Evolutionary conservation across 2,797 vertebrate genomes (phyloP), one percentile per base, ranked within the genome.

Genomic region (Megalops cyprinoides): DNA sequence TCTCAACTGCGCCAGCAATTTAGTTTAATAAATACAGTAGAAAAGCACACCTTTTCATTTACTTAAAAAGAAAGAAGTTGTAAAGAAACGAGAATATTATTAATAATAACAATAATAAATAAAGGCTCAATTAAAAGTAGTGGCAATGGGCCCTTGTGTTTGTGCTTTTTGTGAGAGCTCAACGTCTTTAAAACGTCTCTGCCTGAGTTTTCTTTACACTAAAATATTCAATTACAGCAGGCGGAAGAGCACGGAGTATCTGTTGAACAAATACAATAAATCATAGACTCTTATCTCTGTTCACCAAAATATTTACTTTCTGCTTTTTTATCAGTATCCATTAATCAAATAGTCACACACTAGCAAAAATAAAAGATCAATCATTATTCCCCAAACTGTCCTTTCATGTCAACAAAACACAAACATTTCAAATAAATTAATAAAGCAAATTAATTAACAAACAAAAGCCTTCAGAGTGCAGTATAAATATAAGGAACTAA

Each of bases 221-320:
- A 39, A 23, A 60, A 60, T 55, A 14, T 60, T 39, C 51, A 46
- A 51, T 62, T 79, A 44, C 14, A 58, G 62, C 56, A 74, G 37
- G 34, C 12, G 12, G 1, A 28, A n/a, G 12, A 51, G 9, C 23
- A 9, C 31, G 4, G 6, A 42, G 20, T 28, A 18, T 37, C 79
- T n/a, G 60, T 31, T 76, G 34, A 75, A 42, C 79, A 65, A 25
- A 62, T 74, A 44, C 37, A 77, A 77, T 80, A 77, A 77, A 81
- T 71, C 80, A 81, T 34, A 34, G 44, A 77, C 18, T 20, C 80
- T 73, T 76, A 81, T 69, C 60, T 81, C 25, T 71, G 48, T 77
- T 81, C 80, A 81, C 75, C 75, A 81, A 81, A 81, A 81, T 76
- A 77, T 81, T 81, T 81, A 81, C 49, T 81, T 81, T 49, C 58